Conservation (phyloP, 2,797 vertebrate species). For the Argyrosomus regius region DNA sequence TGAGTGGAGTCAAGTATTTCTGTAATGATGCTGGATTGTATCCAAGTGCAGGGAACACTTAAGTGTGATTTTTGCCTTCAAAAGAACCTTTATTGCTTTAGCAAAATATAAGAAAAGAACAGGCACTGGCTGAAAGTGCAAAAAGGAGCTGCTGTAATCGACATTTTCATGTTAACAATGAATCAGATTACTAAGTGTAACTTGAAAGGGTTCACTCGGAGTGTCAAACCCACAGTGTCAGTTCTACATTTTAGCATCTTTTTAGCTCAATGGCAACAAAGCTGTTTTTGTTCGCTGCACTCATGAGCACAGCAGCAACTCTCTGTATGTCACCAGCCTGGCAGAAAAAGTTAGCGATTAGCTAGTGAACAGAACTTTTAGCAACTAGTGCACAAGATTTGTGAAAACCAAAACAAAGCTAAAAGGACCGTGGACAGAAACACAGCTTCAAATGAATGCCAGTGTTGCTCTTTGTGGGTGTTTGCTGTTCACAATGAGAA, state of each 20-base stretch:
- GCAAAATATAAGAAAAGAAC: neutral
- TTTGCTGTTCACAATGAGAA: neutral
- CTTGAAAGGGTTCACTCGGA: neutral
- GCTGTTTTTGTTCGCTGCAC: neutral
- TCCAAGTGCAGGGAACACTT: neutral
- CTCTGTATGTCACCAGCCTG: neutral
- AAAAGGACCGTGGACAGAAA: neutral
- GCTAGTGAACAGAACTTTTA: neutral
- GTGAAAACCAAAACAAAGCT: neutral
- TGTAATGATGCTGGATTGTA: conserved; percentile 3
- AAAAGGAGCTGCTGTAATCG: neutral
- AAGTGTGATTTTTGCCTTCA: neutral
- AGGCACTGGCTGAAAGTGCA: neutral
- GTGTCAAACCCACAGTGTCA: neutral
- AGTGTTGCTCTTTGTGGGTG: neutral
- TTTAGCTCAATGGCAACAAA: too few species aligned
- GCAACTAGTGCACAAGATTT: neutral
- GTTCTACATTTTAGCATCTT: neutral
- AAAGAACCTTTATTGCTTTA: neutral
- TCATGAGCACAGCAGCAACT: neutral
- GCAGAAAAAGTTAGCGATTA: neutral
- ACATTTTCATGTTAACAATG: neutral
- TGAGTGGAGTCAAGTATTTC: conserved; percentile 2
- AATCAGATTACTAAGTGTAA: neutral
- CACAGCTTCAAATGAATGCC: neutral